These are phyloP conservation scores for Drosophila paracracens DNA, from an alignment of 2,888 invertebrate species.

Conservation along the genomic window DNA sequence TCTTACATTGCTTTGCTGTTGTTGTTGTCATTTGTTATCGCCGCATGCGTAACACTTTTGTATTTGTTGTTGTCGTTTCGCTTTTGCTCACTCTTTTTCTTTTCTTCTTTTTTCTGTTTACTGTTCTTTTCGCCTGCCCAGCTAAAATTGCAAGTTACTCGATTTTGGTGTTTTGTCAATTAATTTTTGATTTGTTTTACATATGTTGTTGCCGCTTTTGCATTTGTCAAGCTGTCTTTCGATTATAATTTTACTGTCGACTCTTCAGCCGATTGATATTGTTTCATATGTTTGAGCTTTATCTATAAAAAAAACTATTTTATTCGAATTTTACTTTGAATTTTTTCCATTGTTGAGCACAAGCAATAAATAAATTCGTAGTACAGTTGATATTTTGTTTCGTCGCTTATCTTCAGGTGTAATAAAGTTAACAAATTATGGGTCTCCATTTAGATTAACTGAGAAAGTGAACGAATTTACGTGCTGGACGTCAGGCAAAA, in stretches of 20 bases:
- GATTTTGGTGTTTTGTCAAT: conserved; percentile 1
- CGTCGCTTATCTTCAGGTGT: not conserved
- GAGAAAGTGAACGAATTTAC: not conserved
- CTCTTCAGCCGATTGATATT: not conserved
- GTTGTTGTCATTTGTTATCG: conserved; percentile 14
- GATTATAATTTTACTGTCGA: not conserved
- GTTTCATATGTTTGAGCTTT: not conserved
- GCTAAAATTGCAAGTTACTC: conserved; percentile 25
- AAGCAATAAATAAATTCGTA: not conserved
- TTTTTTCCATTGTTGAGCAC: too few species aligned
- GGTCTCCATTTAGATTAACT: not conserved
- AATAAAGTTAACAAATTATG: conserved; percentile 7
- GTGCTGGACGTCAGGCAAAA: not conserved
- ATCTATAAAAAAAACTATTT: not conserved
- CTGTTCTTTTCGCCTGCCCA: conserved; percentile 34
- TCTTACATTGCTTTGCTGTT: conserved; percentile 16
- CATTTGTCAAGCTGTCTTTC: not conserved
- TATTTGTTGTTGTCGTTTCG: conserved; percentile 19
- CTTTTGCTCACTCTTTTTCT: conserved; percentile 21
- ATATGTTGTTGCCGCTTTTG: conserved; percentile 2
- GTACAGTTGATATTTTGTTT: not conserved
- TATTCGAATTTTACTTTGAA: not conserved
- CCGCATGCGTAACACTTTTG: conserved; percentile 14
- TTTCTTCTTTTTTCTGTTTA: conserved; percentile 12
- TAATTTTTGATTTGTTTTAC: conserved; percentile 18